Percentiles rank a stretch among this genome's conserved stretches.
Conservation (phyloP, 2,113 vertebrate species). For the Shinisaurus crocodilurus region DNA sequence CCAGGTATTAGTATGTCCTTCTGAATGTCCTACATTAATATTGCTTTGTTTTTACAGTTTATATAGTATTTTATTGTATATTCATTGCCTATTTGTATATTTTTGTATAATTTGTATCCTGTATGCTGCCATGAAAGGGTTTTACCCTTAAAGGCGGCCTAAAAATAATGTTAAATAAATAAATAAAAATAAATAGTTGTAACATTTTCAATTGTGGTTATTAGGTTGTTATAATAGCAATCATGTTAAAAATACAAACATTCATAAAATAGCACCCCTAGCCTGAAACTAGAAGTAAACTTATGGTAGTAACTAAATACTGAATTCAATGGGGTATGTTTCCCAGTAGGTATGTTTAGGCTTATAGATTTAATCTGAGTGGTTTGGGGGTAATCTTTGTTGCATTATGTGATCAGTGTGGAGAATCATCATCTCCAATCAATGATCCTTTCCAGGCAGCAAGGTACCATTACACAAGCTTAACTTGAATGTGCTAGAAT, state of each 20-base stretch:
- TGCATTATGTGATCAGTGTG: neutral
- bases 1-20: constrained; percentile 52
- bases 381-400: neutral
- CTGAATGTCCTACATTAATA: constrained; percentile 54
- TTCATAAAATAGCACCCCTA: constrained; percentile 38
- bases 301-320: constrained; percentile 6
- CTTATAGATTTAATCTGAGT: neutral
- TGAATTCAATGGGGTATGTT: neutral
- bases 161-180: too few relatives aligned
- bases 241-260: constrained; percentile 41
- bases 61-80: too few relatives aligned
- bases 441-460: neutral
- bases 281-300: constrained; percentile 38
- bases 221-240: constrained; percentile 71
- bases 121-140: too few relatives aligned
- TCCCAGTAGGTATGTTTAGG: neutral
- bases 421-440: constrained; percentile 5
- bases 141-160: too few relatives aligned
- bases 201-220: constrained; percentile 59
- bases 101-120: too few relatives aligned
- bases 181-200: neutral
- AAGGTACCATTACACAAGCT: neutral
- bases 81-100: too few relatives aligned
- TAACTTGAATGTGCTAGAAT: neutral
- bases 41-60: neutral